These are phyloP conservation scores for Homarus gammarus DNA, from an alignment of 2,888 invertebrate species.

Conservation along the genomic window DNA sequence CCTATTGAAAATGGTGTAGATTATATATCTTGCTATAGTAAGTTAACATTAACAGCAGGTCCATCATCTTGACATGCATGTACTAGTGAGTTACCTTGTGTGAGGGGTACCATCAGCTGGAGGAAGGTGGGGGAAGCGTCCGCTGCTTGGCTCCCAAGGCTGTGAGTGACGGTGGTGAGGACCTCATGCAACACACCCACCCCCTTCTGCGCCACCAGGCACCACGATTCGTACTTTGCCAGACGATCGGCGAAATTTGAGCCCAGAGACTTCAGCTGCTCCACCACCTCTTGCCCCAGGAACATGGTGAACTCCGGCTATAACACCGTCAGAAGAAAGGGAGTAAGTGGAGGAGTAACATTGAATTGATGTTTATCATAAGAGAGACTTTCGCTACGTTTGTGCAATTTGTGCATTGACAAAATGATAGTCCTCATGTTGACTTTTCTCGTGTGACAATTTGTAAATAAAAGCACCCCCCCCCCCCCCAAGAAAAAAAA, in stretches of 20 bases:
- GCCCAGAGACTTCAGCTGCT: slow-evolving; percentile 35
- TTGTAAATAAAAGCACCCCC: no score
- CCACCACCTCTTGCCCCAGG: slow-evolving; percentile 30
- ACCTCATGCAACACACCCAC: slow-evolving; percentile 30
- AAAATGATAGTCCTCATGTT: no score
- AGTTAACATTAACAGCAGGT: no score
- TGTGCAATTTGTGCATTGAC: no score
- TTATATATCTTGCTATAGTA: no score
- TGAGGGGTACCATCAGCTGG: slow-evolving; percentile 42
- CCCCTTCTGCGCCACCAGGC: slow-evolving; percentile 56
- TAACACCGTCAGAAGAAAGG: not conserved
- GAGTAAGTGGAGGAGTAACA: no score
- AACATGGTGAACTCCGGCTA: slow-evolving; percentile 62
- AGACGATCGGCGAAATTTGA: slow-evolving; percentile 44
- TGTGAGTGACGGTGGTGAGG: slow-evolving; percentile 26
- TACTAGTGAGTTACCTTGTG: slow-evolving; percentile 35
- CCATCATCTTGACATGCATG: no score
- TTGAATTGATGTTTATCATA: no score
- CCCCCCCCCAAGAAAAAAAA: no score
- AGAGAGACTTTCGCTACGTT: no score
- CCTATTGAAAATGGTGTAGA: no score
- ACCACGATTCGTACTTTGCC: slow-evolving; percentile 48
- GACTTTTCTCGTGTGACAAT: no score
- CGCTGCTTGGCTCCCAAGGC: not conserved
- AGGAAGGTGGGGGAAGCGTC: slow-evolving; percentile 39